Base-by-base conservation (phyloP, 1,140 invertebrate genomes). In the Ceratina japonica region DNA sequence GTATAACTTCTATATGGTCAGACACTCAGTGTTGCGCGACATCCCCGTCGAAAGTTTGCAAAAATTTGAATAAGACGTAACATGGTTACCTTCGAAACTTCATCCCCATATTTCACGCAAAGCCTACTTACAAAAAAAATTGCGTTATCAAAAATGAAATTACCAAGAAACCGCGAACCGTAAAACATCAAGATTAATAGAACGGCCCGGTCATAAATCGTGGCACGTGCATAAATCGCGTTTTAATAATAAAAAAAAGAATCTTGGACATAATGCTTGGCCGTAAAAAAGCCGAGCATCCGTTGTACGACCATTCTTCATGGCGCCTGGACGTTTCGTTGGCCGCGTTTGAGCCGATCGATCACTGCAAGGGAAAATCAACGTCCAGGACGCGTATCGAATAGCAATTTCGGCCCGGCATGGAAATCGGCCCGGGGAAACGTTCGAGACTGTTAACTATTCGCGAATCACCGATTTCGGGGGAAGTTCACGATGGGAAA, bases 321-420 rank as follows among this genome's bases (percentile, higher is more conserved):
- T 37, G 61, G 16, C 27, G 5, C 24, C 16, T 63, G 61, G 61
- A 63, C 18, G 5, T 37, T 63, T 63, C 56, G n/a, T n/a, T 22
- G 56, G 56, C 56, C n/a, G n/a, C 20, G 56, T 59, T 59, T 51
- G 66, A 37, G 18, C 16, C 68, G 20, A 44, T 69, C 58, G 37
- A 73, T 62, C 58, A n/a, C 58, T 10, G 16, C 24, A 4, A 22
- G 16, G 22, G 24, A 16, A 51, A 73, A 73, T 73, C 58, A 62
- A 62, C 58, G 58, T 61, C 61, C 61, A 31, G 12, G 2, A n/a
- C 61, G 61, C 15, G 13, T 13, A 44, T 20, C 18, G 15, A 54
- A 54, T 18, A 54, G 18, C 52, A 54, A 54, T 54, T 54, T n/a
- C 52, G 52, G 4, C 52, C 0, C 52, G 15, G 52, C 52, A 54